Evolutionary conservation across 2,113 vertebrate genomes (phyloP).

Genomic region (Capreolus pygargus): DNA sequence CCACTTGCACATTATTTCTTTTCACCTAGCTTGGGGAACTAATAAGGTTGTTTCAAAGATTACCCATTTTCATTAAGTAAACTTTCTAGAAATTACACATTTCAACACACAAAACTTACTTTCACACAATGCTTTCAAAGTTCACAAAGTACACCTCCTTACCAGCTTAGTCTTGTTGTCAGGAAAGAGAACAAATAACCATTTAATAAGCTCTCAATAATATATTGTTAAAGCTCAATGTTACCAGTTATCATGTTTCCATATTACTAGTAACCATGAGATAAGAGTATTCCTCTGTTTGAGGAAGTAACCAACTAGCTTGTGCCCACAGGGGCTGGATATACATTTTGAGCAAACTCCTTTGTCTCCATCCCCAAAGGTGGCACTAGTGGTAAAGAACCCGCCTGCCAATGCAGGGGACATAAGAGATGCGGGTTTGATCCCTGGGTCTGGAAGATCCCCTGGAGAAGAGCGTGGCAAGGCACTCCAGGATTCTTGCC

Average conservation of each 20-base stretch:
- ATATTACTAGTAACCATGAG: background rate
- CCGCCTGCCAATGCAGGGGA: fast-evolving
- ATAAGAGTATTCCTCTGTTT: background rate
- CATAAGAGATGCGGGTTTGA: background rate
- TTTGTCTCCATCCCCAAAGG: background rate
- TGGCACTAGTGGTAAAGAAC: background rate
- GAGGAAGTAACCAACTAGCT: background rate
- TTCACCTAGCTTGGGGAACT: background rate
- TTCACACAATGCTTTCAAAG: background rate
- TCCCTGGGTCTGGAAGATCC: background rate
- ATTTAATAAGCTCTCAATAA: background rate
- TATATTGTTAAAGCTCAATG: background rate
- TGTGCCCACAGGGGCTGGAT: background rate
- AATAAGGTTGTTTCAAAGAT: background rate
- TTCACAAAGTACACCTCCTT: background rate
- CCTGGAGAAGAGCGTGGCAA: background rate
- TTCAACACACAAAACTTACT: background rate
- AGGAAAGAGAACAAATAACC: background rate
- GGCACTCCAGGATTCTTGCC: background rate
- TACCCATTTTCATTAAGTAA: background rate
- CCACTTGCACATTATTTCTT: background rate
- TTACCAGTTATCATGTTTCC: background rate
- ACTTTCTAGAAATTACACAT: background rate
- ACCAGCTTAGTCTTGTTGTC: background rate
- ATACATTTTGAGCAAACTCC: background rate